Base-by-base conservation (phyloP, 2,888 invertebrate genomes). In the Sicus ferrugineus region DNA sequence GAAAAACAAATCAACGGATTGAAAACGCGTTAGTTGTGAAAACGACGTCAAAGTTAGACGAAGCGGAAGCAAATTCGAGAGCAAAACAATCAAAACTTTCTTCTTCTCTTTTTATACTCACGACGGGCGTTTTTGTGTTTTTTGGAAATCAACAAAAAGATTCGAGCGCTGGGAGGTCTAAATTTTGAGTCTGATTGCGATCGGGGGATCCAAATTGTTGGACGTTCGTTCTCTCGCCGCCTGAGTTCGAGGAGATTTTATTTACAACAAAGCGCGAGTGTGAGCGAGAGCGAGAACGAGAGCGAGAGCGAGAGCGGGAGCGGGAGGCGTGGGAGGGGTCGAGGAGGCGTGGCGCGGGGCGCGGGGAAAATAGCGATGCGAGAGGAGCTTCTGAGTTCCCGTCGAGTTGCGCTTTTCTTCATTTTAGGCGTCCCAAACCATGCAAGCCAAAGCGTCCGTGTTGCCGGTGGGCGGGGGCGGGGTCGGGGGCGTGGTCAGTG, bases 401-500 rank as follows among this genome's bases (percentile, higher is more conserved):
- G 28, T n/a, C 19, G 28, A 58, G 30, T 58, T 23, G 30, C 28
- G 58, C 11, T 56, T 30, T 58, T 59, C 19, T 59, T 59, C 11
- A 28, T 31, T 5, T 30, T n/a, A n/a, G n/a, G n/a, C n/a, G n/a
- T 9, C 42, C 42, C 9, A 42, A 42, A 42, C 9, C 9, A 42
- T 9, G 14, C n/a, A n/a, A n/a, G n/a, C n/a, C 7, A 34, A 34
- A 34, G 38, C 9, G 64, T 63, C 28, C 4, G 52, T 34, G 34
- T 31, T 28, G 26, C n/a, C n/a, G 50, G 34, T 30, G 30, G 31
- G 67, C 34, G 56, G 52, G 63, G 38, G 23, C 31, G 9, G 67
- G 69, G 69, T 69, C 69, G 69, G 61, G 71, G 50, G 64, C 54
- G 64, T n/a, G 14, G 52, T 16, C 14, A 42, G 4, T 16, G 11